Evolutionary conservation across 1,140 invertebrate species (phyloP).

Genomic region (Melitaea cinxia): DNA sequence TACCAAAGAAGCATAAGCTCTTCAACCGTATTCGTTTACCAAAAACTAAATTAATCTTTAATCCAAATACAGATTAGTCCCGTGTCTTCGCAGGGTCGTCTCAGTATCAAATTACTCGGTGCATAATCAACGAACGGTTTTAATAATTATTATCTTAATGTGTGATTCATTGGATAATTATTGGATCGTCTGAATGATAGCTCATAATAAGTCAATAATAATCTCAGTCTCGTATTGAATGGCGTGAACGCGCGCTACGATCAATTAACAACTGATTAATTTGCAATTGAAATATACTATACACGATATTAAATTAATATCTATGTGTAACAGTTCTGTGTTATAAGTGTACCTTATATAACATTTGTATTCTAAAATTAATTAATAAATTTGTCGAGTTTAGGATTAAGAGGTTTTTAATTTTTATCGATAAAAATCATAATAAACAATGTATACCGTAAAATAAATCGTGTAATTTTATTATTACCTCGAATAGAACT

Average conservation of each 20-base stretch:
- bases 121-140: background rate
- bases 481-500: too few species aligned
- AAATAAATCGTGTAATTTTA: too few species aligned
- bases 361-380: background rate
- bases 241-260: constrained; percentile 11
- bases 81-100: too few species aligned
- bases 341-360: background rate
- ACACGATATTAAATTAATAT: background rate
- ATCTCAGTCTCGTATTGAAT: constrained; percentile 16
- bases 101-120: background rate
- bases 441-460: too few species aligned
- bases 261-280: constrained; percentile 22
- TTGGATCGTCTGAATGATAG: background rate
- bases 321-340: background rate
- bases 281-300: constrained; percentile 23
- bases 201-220: constrained; percentile 15
- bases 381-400: too few species aligned
- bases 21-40: too few species aligned
- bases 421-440: too few species aligned
- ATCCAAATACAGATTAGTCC: background rate
- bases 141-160: constrained; percentile 5
- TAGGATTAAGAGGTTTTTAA: too few species aligned
- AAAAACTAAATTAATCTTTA: background rate
- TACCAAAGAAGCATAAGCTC: too few species aligned
- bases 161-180: constrained; percentile 1